A percentile compares a stretch with the other conserved stretches of the same genome.
phyloP scores from a whole-genome alignment of 2,113 vertebrate genomes.

The Eubucco bourcierii region DNA sequence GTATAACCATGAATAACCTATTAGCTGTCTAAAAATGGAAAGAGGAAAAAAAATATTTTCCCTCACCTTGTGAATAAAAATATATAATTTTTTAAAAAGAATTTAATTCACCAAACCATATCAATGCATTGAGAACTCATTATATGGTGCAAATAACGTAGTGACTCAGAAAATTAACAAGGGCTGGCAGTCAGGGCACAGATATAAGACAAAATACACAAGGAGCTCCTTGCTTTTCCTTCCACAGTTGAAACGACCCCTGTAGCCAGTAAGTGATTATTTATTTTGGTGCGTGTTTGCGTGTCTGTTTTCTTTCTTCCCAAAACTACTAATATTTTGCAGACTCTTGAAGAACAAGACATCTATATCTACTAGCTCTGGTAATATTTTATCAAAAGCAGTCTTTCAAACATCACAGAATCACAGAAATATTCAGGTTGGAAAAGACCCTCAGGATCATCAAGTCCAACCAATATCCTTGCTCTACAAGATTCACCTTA shows the following conservation, averaged over 20 bases:
- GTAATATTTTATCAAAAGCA: no score
- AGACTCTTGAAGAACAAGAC: background rate
- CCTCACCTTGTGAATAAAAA: background rate
- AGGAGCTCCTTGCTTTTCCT: background rate
- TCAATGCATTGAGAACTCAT: background rate
- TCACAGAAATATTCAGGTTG: no score
- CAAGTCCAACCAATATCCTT: no score
- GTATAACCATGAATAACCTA: background rate
- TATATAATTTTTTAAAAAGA: background rate
- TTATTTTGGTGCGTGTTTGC: background rate
- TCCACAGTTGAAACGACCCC: background rate
- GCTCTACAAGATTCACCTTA: no score
- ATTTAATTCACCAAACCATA: background rate
- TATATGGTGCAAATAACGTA: background rate
- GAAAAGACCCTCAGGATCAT: no score
- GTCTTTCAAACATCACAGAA: no score
- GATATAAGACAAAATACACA: background rate
- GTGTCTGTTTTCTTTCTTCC: background rate
- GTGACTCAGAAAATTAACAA: background rate
- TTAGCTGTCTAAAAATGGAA: background rate
- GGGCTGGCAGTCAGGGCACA: background rate
- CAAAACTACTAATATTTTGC: background rate
- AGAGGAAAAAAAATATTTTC: background rate
- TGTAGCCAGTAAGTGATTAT: accelerated
- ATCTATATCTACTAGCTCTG: background rate